These are phyloP conservation scores for Miniopterus natalensis DNA, from an alignment of 2,113 vertebrate genomes.

Conservation along the genomic window DNA sequence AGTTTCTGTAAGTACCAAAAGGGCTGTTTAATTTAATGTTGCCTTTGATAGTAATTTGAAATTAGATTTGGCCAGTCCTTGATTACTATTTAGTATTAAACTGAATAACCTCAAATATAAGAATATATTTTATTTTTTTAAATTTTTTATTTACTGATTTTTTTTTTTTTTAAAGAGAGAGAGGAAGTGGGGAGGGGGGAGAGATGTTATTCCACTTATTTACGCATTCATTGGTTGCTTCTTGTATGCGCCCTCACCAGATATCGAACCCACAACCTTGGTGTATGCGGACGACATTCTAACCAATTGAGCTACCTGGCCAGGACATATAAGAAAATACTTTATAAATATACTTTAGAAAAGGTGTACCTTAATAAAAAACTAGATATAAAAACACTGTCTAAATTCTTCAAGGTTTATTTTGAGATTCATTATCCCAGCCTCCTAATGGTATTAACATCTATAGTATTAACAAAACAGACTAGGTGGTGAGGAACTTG, in stretches of 20 bases:
- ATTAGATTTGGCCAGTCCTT: neutral
- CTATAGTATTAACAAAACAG: neutral
- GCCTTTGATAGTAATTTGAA: conserved; percentile 14
- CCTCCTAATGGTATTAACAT: neutral
- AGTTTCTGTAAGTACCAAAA: neutral
- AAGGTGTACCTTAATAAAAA: neutral
- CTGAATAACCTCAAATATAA: conserved; percentile 1
- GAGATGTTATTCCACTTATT: neutral
- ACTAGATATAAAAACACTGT: neutral
- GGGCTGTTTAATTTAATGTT: neutral
- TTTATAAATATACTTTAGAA: conserved; percentile 19
- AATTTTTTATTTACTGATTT: no score
- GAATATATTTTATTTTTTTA: neutral
- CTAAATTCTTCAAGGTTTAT: neutral
- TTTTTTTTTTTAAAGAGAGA: neutral
- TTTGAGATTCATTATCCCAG: neutral
- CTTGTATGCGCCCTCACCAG: neutral
- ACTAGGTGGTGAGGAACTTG: neutral
- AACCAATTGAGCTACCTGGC: neutral
- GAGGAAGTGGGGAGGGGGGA: no score
- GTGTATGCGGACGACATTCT: neutral
- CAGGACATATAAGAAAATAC: neutral
- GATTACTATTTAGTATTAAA: conserved; percentile 29
- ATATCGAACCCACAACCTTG: neutral
- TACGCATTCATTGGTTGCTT: neutral